Base-by-base conservation (phyloP, 2,113 vertebrate species). In the Dinomys branickii region DNA sequence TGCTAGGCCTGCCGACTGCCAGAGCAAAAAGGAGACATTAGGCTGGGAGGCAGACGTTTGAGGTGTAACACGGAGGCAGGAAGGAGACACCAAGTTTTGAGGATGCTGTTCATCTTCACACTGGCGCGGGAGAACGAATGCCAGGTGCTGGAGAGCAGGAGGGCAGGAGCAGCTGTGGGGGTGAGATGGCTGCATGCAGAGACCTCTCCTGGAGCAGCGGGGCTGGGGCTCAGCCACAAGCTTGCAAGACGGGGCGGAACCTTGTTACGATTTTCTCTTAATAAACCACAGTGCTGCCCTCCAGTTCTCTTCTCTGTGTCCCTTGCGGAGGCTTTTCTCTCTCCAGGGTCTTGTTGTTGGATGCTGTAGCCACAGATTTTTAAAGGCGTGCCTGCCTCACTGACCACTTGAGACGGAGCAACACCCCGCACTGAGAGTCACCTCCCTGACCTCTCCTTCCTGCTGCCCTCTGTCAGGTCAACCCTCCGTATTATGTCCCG, bases 401-500 rank as follows among this genome's bases (percentile, higher is more conserved):
- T 52, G 65, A 33, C n/a, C 8, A 2, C 61, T 52, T 9, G 17
- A 35, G 16, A 8, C 6, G 59, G 65, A 65, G 28, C 28, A 47
- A 20, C 35, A 35, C 20, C 28, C 10, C 33, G 1, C 9, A 13
- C 33, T 50, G 35, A 69, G 84, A 6, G 35, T 89, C 2, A 0
- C 54, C 75, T 24, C 67, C 65, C 12, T 88, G 59, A 94, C 10
- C 22, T 90, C 65, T 44, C 5, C 75, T 93, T 92, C 30, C 14
- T 94, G n/a, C 93, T 17, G 88, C 80, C 69, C 30, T 65, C 33
- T 24, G 83, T 61, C 92, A 99, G 99, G 99, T 99, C 81, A 99
- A 99, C 96, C 99, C 99, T 1, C 99, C 99, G 2, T 99, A 99
- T 96, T 99, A 99, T 33, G 99, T 99, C 28, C 99, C 99, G 0